Evolutionary conservation across 2,113 vertebrate genomes (phyloP).

Genomic region (Callithrix jacchus): DNA sequence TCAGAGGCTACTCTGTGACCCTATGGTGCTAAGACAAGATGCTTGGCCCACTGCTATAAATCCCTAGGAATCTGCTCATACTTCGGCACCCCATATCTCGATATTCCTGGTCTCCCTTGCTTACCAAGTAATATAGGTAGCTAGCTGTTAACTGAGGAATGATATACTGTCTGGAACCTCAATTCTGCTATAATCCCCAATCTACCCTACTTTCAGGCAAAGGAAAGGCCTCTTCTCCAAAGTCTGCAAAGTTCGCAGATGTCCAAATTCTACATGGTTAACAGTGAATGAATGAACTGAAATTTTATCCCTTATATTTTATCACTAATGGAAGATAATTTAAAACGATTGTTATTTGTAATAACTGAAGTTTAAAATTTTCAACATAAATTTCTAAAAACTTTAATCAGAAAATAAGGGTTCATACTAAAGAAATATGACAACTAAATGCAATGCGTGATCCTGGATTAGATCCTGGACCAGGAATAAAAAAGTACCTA

Average conservation of each 20-base stretch:
- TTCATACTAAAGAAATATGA: constrained; percentile 9
- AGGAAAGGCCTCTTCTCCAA: constrained; percentile 1
- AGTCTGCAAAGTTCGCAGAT: background rate
- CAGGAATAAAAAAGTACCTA: background rate
- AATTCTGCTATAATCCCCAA: background rate
- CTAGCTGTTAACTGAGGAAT: background rate
- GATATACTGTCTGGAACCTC: background rate
- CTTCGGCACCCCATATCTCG: background rate
- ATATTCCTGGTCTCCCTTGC: background rate
- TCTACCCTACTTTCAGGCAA: background rate
- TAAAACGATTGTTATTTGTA: constrained; percentile 26
- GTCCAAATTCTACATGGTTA: background rate
- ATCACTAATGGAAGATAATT: background rate
- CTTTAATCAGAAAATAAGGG: constrained; percentile 29
- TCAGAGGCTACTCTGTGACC: background rate
- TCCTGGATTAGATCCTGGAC: background rate
- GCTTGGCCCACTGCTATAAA: background rate
- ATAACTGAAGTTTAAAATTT: constrained; percentile 27
- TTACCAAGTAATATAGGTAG: background rate
- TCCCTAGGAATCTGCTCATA: background rate
- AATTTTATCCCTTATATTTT: constrained; percentile 15
- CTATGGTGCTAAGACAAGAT: background rate
- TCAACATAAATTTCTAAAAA: constrained; percentile 44
- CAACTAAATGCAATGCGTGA: constrained; percentile 38
- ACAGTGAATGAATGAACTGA: constrained; percentile 18